Base-by-base conservation (phyloP, 2,797 vertebrate species). In the Acridotheres tristis region DNA sequence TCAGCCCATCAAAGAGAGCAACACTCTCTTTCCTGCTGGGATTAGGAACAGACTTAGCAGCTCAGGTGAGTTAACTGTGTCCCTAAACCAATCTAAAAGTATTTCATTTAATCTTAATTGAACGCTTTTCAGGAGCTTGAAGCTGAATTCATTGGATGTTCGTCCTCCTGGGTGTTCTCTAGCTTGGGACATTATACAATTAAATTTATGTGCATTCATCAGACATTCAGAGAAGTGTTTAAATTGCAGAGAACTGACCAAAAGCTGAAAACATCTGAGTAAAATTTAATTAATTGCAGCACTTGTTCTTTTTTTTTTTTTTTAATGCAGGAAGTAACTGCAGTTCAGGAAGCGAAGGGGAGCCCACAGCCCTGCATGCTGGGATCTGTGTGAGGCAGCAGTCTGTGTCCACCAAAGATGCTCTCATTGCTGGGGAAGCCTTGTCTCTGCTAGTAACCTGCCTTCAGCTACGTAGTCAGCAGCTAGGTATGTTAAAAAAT, bases 331-430 rank as follows among this genome's bases (percentile, higher is more conserved):
- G 99, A 88, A 99, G 99, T 93, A 99, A 99, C 90, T 99, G 99
- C 98, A 99, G 99, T 94, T 99, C 99, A 27, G 98, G 99, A 96
- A 99, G 99, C 3, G 99, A 99, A 96, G 99, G 99, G 7, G 99
- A 99, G 68, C 97, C 98, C 29, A 99, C 98, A 9, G 98, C 99
- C 0, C 91, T 99, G 93, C 99, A 99, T 8, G 99, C 99, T 11
- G 99, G 99, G 62, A 99, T 99, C 97, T 99, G 99, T 71, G 99
- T 99, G 78, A 98, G 99, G 61, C 99, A 99, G 92, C 99, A 98
- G 96, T 98, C 98, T 1, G 99, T 99, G 63, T 99, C 99, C 66
- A 99, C 98, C 98, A 99, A 99, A 98, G 99, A 99, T 83, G 98
- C 99, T 23, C 98, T 99, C 95, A 99, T 99, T 40, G 99, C 99